Evolutionary conservation across 2,888 invertebrate genomes (phyloP).

Genomic region (Cosmia trapezina): DNA sequence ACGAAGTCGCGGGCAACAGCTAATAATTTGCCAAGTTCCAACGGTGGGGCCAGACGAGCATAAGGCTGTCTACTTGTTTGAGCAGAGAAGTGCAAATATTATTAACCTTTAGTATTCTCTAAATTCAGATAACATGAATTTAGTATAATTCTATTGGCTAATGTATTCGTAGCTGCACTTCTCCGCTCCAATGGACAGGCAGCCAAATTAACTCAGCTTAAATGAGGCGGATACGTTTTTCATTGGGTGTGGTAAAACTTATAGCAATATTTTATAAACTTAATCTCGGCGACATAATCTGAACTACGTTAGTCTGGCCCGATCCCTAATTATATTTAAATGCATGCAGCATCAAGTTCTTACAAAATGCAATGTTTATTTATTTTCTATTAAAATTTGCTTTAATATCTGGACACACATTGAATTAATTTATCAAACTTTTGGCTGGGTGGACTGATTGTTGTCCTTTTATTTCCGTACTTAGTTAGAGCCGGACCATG

Average conservation of each 20-base stretch:
- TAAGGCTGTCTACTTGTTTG: background rate
- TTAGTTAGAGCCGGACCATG: constrained; percentile 31
- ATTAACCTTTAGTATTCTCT: background rate
- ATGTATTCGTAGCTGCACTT: constrained; percentile 1
- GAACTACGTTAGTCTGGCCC: constrained; percentile 6
- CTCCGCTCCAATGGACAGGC: constrained; percentile 15
- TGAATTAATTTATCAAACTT: constrained; percentile 10
- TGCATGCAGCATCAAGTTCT: constrained; percentile 11
- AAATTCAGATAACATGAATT: background rate
- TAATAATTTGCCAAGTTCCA: constrained; percentile 7
- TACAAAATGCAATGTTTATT: constrained; percentile 1
- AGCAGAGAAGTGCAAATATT: background rate
- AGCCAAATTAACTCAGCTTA: background rate
- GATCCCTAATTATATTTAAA: background rate
- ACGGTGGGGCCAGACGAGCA: background rate
- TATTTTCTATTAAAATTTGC: background rate
- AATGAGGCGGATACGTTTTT: constrained; percentile 1
- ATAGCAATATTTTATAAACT: background rate
- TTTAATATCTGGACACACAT: constrained; percentile 12
- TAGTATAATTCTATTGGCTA: background rate
- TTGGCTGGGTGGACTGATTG: constrained; percentile 29
- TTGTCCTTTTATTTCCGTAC: constrained; percentile 34
- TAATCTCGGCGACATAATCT: background rate
- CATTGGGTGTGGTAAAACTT: constrained; percentile 12
- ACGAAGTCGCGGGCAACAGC: too few relatives aligned